Evolutionary conservation across 2,797 vertebrate genomes (phyloP).

Genomic region (Trachops cirrhosus): DNA sequence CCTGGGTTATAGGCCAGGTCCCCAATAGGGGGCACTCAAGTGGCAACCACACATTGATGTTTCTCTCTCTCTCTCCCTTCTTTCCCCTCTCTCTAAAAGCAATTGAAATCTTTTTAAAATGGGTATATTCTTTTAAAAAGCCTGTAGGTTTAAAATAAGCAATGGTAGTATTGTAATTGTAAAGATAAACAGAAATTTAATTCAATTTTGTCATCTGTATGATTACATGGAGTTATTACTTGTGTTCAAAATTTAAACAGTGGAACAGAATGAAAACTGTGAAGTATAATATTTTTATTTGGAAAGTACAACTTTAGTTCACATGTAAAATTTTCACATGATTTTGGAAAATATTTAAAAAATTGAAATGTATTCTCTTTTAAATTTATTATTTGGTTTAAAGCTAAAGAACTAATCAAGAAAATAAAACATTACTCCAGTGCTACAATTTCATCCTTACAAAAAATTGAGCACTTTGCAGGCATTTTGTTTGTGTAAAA

Average conservation of each 20-base stretch:
- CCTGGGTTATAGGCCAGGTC: too few relatives aligned
- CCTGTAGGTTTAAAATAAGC: neutral
- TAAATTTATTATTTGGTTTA: neutral
- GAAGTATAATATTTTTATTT: neutral
- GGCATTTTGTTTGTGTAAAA: neutral
- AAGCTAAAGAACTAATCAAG: neutral
- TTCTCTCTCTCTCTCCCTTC: too few relatives aligned
- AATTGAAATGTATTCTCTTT: neutral
- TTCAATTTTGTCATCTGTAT: neutral
- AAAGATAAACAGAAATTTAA: neutral
- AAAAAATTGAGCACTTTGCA: neutral
- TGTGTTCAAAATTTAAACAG: neutral
- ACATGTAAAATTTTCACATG: neutral
- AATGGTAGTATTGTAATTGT: neutral
- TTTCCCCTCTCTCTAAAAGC: too few relatives aligned
- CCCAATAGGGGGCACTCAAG: too few relatives aligned
- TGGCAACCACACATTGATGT: too few relatives aligned
- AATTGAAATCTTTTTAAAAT: too few relatives aligned
- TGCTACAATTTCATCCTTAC: neutral
- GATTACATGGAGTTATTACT: neutral
- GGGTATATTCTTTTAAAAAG: neutral
- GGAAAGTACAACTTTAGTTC: neutral
- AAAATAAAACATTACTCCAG: neutral
- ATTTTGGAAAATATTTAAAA: neutral
- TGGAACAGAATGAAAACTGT: neutral